These are phyloP conservation scores for Saturnia pavonia DNA, from an alignment of 2,888 invertebrate species.

Conservation along the genomic window DNA sequence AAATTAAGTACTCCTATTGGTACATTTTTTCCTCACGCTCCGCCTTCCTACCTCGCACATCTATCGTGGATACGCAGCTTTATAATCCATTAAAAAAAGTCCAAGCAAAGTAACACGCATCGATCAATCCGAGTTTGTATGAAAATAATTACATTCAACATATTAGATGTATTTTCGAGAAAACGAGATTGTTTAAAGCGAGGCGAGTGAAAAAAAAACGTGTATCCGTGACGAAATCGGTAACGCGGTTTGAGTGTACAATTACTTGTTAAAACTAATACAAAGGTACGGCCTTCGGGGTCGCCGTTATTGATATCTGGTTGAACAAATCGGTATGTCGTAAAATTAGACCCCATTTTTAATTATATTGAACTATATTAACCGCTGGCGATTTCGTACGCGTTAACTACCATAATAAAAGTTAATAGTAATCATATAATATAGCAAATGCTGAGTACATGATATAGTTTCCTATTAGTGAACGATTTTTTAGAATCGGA, in stretches of 20 bases:
- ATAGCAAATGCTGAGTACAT: too few species aligned
- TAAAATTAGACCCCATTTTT: background rate
- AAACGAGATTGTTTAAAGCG: conserved; percentile 74
- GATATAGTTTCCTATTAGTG: too few species aligned
- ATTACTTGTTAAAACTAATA: conserved; percentile 77
- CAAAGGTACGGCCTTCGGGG: conserved; percentile 61
- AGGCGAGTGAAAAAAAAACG: conserved; percentile 60
- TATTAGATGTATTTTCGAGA: conserved; percentile 80
- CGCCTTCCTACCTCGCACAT: too few species aligned
- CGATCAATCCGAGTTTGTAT: conserved; percentile 70
- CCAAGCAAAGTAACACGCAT: conserved; percentile 68
- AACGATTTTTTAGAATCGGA: too few species aligned
- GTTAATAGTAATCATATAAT: too few species aligned
- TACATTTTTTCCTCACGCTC: too few species aligned
- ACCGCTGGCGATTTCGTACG: background rate
- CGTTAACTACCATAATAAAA: background rate
- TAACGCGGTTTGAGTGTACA: conserved; percentile 69
- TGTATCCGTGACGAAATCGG: conserved; percentile 76
- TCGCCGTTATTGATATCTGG: conserved; percentile 50
- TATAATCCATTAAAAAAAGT: conserved; percentile 61
- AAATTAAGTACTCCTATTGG: too few species aligned
- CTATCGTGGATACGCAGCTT: too few species aligned
- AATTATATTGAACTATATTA: background rate
- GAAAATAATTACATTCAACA: conserved; percentile 79
- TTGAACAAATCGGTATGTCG: conserved; percentile 45